Percentiles rank a stretch among this genome's conserved stretches.
Evolutionary conservation across 2,113 vertebrate genomes (phyloP).

Genomic region (Heterotilapia buettikoferi): DNA sequence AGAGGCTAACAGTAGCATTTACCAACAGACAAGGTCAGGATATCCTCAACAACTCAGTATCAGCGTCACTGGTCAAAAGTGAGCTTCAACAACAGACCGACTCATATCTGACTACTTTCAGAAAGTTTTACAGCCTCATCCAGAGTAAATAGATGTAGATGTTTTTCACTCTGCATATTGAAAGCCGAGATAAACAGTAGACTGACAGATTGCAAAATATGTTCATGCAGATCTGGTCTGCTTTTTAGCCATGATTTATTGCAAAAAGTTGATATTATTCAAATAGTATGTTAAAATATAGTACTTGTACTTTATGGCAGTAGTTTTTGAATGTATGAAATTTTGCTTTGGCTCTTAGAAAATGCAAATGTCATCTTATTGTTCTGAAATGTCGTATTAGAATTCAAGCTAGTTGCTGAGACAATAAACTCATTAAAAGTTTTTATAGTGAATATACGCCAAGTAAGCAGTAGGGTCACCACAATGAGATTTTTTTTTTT

Average conservation of each 20-base stretch:
- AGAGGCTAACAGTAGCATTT: background rate
- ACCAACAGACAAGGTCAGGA: background rate
- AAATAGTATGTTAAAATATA: background rate
- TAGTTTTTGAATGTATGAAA: background rate
- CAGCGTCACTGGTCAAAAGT: background rate
- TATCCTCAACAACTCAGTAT: background rate
- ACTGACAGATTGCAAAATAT: background rate
- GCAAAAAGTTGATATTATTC: background rate
- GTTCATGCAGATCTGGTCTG: background rate
- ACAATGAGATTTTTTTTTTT: background rate
- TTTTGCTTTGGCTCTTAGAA: background rate
- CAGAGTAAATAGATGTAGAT: background rate
- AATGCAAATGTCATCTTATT: background rate
- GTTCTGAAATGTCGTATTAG: background rate
- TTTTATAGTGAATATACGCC: background rate
- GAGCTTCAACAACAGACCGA: background rate
- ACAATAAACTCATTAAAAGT: background rate
- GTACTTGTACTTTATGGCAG: background rate
- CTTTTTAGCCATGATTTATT: background rate
- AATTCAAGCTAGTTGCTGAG: background rate
- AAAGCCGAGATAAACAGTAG: background rate
- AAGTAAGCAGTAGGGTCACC: background rate
- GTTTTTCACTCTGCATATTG: background rate
- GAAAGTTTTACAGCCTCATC: background rate
- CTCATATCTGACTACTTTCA: background rate